phyloP scores from a whole-genome alignment of 2,888 invertebrate genomes.

The Dynastes hyllus region DNA sequence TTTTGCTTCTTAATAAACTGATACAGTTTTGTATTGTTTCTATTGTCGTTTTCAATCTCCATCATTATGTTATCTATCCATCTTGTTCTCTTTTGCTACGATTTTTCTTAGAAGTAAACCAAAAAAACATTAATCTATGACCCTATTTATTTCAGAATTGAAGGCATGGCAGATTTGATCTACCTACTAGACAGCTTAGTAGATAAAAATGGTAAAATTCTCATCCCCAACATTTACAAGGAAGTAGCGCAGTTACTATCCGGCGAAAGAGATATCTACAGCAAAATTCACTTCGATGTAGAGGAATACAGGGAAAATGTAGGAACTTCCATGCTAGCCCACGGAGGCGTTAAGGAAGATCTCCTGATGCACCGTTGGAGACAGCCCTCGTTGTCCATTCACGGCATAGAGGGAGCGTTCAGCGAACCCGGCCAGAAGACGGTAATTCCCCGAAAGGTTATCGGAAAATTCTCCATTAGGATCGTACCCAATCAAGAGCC shows the following conservation, averaged over 20 bases:
- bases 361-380: slow-evolving; percentile 97
- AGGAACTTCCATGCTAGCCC: slow-evolving; percentile 80
- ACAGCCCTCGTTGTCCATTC: slow-evolving; percentile 92
- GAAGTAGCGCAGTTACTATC: slow-evolving; percentile 83
- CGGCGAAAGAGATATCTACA: slow-evolving; percentile 83
- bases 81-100: no score
- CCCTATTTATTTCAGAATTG: slow-evolving; percentile 72
- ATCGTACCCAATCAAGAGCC: slow-evolving; percentile 97
- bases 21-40: no score
- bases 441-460: slow-evolving; percentile 94
- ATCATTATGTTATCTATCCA: no score
- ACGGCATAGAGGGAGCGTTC: slow-evolving; percentile 94
- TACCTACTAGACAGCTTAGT: slow-evolving; percentile 88
- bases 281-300: slow-evolving; percentile 90
- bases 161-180: slow-evolving; percentile 94
- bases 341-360: slow-evolving; percentile 86
- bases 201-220: slow-evolving; percentile 90
- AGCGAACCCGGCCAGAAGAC: slow-evolving; percentile 95
- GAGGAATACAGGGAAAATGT: slow-evolving; percentile 83
- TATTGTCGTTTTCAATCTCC: no score
- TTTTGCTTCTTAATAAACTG: no score
- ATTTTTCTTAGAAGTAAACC: no score
- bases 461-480: slow-evolving; percentile 97
- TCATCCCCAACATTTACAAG: slow-evolving; percentile 87
- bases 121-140: no score